phyloP scores from a whole-genome alignment of 2,113 vertebrate species.

The Bujurquina vittata region DNA sequence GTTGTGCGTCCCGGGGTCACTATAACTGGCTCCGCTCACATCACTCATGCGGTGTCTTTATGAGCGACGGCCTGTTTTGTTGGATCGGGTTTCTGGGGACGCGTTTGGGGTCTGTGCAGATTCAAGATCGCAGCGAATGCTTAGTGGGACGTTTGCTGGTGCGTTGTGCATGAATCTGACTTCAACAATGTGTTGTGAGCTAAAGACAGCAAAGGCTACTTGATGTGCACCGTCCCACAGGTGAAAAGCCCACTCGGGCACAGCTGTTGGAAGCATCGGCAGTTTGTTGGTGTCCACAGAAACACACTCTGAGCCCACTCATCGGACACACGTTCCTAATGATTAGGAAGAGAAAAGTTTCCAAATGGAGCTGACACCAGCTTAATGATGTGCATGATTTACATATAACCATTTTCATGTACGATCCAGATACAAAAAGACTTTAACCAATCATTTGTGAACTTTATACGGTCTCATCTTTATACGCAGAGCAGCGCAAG shows the following conservation, averaged over 20 bases:
- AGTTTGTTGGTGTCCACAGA: conserved; percentile 60
- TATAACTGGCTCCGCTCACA: conserved; percentile 69
- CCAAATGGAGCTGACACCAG: neutral
- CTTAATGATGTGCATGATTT: neutral
- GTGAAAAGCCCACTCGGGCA: neutral
- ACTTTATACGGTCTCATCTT: conserved; percentile 38
- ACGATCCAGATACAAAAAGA: neutral
- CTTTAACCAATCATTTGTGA: conserved; percentile 10
- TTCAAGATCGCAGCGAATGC: neutral
- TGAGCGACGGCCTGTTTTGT: conserved; percentile 70
- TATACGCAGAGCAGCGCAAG: conserved; percentile 84
- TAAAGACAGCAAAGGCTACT: neutral
- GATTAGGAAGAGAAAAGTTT: neutral
- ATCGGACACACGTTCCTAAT: conserved; percentile 18
- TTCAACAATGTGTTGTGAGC: neutral
- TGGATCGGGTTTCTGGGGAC: conserved; percentile 72
- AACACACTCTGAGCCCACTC: conserved; percentile 47
- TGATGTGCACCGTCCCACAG: neutral
- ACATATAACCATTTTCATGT: neutral
- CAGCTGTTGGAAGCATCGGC: conserved; percentile 76
- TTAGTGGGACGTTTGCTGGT: neutral
- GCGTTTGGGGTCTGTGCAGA: conserved; percentile 27
- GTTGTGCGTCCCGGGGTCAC: conserved; percentile 75
- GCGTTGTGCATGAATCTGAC: neutral
- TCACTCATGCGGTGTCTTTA: conserved; percentile 74